Evolutionary conservation across 2,888 invertebrate species (phyloP).

Genomic region (Drosophila diplacantha): DNA sequence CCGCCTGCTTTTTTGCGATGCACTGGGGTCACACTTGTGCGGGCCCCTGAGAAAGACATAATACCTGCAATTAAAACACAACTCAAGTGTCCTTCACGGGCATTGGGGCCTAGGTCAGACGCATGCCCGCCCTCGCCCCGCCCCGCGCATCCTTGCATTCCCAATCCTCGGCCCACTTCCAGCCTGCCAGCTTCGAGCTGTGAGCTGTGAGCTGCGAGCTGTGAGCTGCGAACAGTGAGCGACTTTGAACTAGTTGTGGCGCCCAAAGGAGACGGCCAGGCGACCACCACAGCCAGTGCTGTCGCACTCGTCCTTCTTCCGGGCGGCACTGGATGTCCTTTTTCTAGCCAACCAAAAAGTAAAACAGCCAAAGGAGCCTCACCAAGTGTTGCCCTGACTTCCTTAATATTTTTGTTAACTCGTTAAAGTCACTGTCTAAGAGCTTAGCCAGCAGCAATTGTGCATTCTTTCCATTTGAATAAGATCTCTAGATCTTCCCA

Average conservation of each 20-base stretch:
- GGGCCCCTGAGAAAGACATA: conserved; percentile 62
- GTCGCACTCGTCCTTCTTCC: background rate
- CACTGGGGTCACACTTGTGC: conserved; percentile 50
- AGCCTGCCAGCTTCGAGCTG: background rate
- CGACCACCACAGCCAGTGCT: conserved; percentile 1
- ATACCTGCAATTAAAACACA: conserved; percentile 74
- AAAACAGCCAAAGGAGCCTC: background rate
- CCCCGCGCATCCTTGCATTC: background rate
- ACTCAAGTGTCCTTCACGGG: conserved; percentile 70
- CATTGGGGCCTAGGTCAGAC: conserved; percentile 73
- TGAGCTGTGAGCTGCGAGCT: conserved; percentile 1
- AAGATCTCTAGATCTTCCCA: background rate
- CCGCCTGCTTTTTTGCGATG: background rate
- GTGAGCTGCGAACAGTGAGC: conserved; percentile 12
- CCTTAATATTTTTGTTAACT: background rate
- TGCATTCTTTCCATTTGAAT: background rate
- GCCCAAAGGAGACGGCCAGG: conserved; percentile 20
- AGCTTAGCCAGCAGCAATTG: no score
- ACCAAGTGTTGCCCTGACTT: background rate
- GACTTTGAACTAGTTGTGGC: conserved; percentile 66
- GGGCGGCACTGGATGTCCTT: background rate
- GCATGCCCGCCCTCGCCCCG: conserved; percentile 30
- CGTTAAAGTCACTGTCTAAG: background rate
- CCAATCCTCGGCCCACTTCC: conserved; percentile 9
- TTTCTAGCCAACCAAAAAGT: background rate